Evolutionary conservation across 1,140 invertebrate genomes (phyloP), one percentile per base, ranked within the genome.

Genomic region (Drosophila simulans): DNA sequence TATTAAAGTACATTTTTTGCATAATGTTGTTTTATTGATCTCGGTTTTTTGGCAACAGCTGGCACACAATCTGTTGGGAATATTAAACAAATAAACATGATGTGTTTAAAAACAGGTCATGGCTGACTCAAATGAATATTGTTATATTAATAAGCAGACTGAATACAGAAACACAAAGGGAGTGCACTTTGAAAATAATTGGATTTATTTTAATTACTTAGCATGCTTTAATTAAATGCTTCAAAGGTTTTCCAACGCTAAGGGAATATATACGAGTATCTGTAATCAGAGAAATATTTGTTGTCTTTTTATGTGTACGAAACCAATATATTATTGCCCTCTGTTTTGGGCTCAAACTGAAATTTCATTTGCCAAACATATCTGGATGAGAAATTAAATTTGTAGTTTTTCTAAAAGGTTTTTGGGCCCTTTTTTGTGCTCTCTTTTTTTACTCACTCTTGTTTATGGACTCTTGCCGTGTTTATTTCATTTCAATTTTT

Each of bases 1-100:
- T 76, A 88, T 76, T 78, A 76, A 86, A 88, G 43, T 37, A 12
- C 40, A 17, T 83, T 79, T 79, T 75, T 74, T 35, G 43, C 51
- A 39, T 49, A 64, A 39, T 66, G 13, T 56, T 52, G 69, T 80
- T 63, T 56, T 52, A 74, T 80, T 63, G 62, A 66, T 76, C 59
- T 39, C 22, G 49, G n/a, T 53, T 76, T 56, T 72, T 58, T 34
- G 51, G 62, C 34, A 76, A 53, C 81, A 85, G 71, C 76, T 80
- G 81, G 37, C 46, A 66, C 46, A 72, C 45, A 39, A n/a, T 48
- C 45, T 55, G 43, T 22, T n/a, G 13, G 40, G 45, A 60, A 57
- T 58, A 64, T 39, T 45, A 37, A 65, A 20, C 65, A 58, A 66
- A 72, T 55, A 81, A 81, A 68, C 52, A 72, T 63, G 12, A n/a